Base-by-base conservation (phyloP, 2,888 invertebrate species). In the Volucella bombylans region DNA sequence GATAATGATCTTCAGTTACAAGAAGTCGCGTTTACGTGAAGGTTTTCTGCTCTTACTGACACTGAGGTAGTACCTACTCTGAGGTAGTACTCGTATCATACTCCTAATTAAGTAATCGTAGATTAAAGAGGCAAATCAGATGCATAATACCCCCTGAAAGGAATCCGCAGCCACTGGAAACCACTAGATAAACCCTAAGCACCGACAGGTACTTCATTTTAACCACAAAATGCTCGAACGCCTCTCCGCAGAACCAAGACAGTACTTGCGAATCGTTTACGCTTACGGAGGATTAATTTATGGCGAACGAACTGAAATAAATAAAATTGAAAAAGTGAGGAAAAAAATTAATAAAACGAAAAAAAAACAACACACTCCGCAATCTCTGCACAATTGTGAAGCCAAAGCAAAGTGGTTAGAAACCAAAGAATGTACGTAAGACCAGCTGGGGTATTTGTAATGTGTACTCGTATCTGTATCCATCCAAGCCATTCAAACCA, bases 221-320 rank as follows among this genome's bases (percentile, higher is more conserved):
- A 55, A 68, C 72, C 79, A 41, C 82, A 59, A 59, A 82, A 59
- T 65, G 73, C 68, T 79, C 73, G 79, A 79, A 64, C 62, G 73
- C 82, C 39, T 69, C 73, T 68, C 18, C 50, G 54, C n/a, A 65
- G 59, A 67, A 55, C 61, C 61, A 67, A 39, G 38, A 39, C 72
- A 47, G 73, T 57, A 57, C 62, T 64, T 69, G 79, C 57, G 78
- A 31, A 31, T 31, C 6, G 31, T 31, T 31, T 31, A 31, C 31
- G 68, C 45, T 79, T 73, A 79, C 68, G 57, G 31, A 47, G 82
- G 61, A 67, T 72, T 62, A 55, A n/a, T 72, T 55, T 31, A 62
- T 38, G 15, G 55, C 38, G 12, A 55, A 49, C 43, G 23, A 45
- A 69, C 4, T 41, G 39, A 49, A 11, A 65, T 15, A 54, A 67